Evolutionary conservation across 1,140 invertebrate genomes (phyloP).

Genomic region (Drosophila burlai): DNA sequence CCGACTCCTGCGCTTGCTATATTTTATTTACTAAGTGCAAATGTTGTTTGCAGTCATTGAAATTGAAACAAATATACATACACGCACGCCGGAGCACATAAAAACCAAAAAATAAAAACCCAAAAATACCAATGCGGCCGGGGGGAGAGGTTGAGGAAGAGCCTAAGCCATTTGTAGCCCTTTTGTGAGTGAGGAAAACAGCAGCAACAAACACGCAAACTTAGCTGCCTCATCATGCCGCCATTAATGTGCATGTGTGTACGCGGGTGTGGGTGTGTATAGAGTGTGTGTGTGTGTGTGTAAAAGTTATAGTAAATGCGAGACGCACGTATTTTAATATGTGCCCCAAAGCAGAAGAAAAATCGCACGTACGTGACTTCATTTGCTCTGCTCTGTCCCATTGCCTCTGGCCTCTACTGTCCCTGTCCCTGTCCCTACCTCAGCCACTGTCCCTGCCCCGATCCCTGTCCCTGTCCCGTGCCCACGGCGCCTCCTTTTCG

Average conservation of each 20-base stretch:
- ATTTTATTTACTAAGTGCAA: slow-evolving; percentile 84
- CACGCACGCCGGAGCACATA: slow-evolving; percentile 42
- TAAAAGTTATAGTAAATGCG: slow-evolving; percentile 79
- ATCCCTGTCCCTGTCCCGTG: background rate
- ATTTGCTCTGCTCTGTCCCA: slow-evolving; percentile 77
- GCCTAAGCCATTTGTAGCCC: slow-evolving; percentile 81
- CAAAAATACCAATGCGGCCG: slow-evolving; percentile 39
- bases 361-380: slow-evolving; percentile 85
- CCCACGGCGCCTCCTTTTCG: slow-evolving; percentile 4
- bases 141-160: slow-evolving; percentile 14
- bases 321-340: slow-evolving; percentile 85
- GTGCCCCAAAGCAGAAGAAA: slow-evolving; percentile 84
- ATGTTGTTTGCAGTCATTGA: slow-evolving; percentile 83
- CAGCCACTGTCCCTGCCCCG: background rate
- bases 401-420: slow-evolving; percentile 60
- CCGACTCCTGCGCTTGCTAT: slow-evolving; percentile 70
- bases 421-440: slow-evolving; percentile 12
- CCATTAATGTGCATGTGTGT: slow-evolving; percentile 71
- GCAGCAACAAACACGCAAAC: slow-evolving; percentile 60
- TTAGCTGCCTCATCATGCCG: slow-evolving; percentile 78
- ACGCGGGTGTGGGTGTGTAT: background rate
- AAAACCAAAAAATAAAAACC: slow-evolving; percentile 30
- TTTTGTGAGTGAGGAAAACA: slow-evolving; percentile 74
- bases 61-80: slow-evolving; percentile 79
- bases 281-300: slow-evolving; percentile 37